These are phyloP conservation scores for Scyliorhinus canicula DNA, from an alignment of 2,797 vertebrate genomes.

Conservation along the genomic window DNA sequence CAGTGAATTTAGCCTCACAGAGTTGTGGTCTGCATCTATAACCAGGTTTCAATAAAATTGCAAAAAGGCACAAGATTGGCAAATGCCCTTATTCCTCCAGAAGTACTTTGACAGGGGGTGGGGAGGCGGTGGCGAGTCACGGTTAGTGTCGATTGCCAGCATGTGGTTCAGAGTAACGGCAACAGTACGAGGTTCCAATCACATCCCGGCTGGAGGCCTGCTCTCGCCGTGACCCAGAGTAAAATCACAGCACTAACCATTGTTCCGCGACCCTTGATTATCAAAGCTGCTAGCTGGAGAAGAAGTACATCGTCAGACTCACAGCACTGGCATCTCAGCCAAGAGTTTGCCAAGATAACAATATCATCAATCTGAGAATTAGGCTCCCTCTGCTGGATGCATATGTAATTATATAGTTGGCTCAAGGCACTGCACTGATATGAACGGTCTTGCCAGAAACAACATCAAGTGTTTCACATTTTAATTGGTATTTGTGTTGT, in stretches of 20 bases:
- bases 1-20: not conserved
- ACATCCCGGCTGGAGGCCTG: not conserved
- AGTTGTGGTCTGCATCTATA: not conserved
- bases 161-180: not conserved
- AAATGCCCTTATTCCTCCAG: not conserved
- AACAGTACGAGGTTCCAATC: not conserved
- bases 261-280: not conserved
- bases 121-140: too few species aligned
- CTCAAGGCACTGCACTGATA: not conserved
- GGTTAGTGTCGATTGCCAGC: too few species aligned
- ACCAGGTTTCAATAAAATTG: not conserved
- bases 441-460: not conserved
- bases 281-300: not conserved
- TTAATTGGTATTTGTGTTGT: not conserved
- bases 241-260: not conserved
- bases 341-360: not conserved
- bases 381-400: not conserved
- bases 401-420: not conserved
- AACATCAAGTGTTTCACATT: not conserved
- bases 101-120: not conserved
- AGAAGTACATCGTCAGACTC: too few species aligned
- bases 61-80: not conserved
- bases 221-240: not conserved
- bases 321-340: too few species aligned
- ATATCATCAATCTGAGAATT: not conserved